Base-by-base conservation (phyloP, 2,113 vertebrate genomes). In the Entosphenus tridentatus region DNA sequence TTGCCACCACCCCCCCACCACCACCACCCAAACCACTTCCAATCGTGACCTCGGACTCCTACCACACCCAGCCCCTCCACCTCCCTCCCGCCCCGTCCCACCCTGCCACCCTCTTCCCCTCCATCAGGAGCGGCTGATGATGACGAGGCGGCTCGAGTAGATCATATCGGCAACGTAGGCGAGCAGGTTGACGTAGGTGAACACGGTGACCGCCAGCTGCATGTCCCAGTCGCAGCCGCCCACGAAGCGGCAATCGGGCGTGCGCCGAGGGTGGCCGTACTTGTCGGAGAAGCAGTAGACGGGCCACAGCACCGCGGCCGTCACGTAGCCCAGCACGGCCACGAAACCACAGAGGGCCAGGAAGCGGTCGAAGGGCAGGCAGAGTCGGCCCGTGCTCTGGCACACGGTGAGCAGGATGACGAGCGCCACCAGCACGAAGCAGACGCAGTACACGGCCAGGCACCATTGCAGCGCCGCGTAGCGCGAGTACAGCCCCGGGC, bases 391-490 rank as follows among this genome's bases (percentile, higher is more conserved):
- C 3, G 87, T 89, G 76, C 83, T 87, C 70, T 89, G 84, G 1
- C 82, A 82, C 1, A 91, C 75, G 72, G 85, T 88, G 68, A 91
- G 76, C 57, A 89, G 71, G 73, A 91, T 85, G 71, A 87, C 79
- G 72, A 74, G 77, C 0, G 82, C 80, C 0, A 86, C 86, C 68
- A 91, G 74, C 74, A 91, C 86, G 81, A 91, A 91, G 76, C 87
- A 91, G 76, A 91, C 85, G 77, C 86, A 83, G 7, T 86, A 89
- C 10, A 87, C 86, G 0, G 86, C 74, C 78, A 91, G 78, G 69
- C 88, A 91, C 82, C 84, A 91, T 72, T 84, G 80, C 57, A 80
- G 74, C 0, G 83, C 83, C 0, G 76, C 3, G 0, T 76, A 70
- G 0, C 0, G 14, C n/a, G 85, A 74, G 57, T 89, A 89, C 14